phyloP scores from a whole-genome alignment of 1,140 invertebrate genomes.

The Leptinotarsa defecta region DNA sequence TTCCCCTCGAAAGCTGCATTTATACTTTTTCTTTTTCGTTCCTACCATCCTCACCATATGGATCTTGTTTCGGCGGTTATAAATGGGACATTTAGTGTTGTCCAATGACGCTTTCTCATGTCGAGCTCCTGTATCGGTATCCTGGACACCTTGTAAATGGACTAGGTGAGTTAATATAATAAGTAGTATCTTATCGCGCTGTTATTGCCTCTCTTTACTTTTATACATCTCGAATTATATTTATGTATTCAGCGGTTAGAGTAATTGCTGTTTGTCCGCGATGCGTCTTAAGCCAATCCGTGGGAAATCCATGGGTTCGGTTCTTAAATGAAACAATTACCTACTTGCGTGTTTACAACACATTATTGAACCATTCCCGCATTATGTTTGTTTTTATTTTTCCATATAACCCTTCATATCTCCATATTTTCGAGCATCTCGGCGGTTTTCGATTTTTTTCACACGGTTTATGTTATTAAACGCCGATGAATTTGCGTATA shows the following conservation, averaged over 20 bases:
- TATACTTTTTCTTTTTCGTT: no score
- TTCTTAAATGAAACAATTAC: constrained; percentile 57
- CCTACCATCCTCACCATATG: no score
- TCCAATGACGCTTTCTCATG: not conserved
- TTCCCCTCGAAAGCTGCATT: no score
- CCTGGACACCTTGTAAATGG: constrained; percentile 2
- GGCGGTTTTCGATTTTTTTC: constrained; percentile 38
- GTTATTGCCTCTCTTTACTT: constrained; percentile 38
- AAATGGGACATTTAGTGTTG: not conserved
- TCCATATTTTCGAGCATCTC: constrained; percentile 48
- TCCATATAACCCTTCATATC: constrained; percentile 46
- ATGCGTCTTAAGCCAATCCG: constrained; percentile 45
- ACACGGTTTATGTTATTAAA: constrained; percentile 39
- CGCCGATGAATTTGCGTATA: constrained; percentile 8
- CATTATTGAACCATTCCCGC: constrained; percentile 53
- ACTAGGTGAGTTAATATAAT: constrained; percentile 11
- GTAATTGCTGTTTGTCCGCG: constrained; percentile 48
- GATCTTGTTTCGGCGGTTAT: no score
- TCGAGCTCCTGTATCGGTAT: not conserved
- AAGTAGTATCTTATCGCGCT: constrained; percentile 26
- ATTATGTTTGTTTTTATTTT: constrained; percentile 54
- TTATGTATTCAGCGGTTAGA: constrained; percentile 51
- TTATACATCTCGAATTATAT: constrained; percentile 26
- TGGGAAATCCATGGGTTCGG: constrained; percentile 53
- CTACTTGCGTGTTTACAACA: constrained; percentile 56